phyloP scores from a whole-genome alignment of 2,797 vertebrate species.

The Malacoraja senta region DNA sequence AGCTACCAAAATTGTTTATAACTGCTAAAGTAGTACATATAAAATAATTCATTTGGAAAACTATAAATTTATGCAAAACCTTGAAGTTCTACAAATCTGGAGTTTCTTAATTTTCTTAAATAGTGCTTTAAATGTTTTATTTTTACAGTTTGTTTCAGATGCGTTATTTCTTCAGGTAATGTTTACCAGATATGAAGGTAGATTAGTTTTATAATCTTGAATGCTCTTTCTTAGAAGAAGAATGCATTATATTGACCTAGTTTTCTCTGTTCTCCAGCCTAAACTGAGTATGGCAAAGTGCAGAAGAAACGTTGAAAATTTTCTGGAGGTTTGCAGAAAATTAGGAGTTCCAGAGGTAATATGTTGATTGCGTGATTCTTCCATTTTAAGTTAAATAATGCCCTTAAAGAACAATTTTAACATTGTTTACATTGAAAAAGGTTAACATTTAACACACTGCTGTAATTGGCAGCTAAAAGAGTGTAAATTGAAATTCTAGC shows the following conservation, averaged over 20 bases:
- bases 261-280: constrained; percentile 64
- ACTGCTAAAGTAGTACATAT: neutral
- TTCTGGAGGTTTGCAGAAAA: constrained; percentile 94
- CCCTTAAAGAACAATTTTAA: neutral
- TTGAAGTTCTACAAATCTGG: too few relatives aligned
- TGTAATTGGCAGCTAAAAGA: neutral
- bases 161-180: neutral
- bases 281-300: constrained; percentile 99
- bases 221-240: neutral
- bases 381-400: neutral
- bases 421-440: neutral
- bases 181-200: neutral
- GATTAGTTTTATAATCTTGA: neutral
- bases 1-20: neutral
- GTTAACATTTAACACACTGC: neutral
- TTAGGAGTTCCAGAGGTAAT: constrained; percentile 90
- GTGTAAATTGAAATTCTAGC: neutral
- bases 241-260: neutral
- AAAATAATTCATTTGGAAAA: neutral
- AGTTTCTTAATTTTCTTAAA: neutral
- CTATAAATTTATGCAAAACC: neutral
- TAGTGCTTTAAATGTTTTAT: neutral
- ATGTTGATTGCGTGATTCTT: neutral
- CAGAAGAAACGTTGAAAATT: constrained; percentile 95
- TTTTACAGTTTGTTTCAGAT: constrained; percentile 16